Base-by-base conservation (phyloP, 2,797 vertebrate genomes). In the Anolis apletophallus region DNA sequence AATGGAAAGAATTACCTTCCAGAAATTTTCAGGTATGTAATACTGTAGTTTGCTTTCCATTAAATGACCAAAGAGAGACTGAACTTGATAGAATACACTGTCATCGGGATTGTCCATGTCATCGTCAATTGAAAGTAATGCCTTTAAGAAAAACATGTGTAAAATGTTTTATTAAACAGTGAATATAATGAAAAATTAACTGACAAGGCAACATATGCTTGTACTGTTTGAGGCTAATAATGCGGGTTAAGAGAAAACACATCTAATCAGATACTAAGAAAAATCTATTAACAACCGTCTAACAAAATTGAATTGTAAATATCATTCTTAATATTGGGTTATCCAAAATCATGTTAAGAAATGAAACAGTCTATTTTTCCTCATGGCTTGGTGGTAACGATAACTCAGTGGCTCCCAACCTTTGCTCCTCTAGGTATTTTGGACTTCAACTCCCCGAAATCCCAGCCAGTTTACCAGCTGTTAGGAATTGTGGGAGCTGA, bases 1-100 rank as follows among this genome's bases (percentile, higher is more conserved):
- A 91, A 87, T 0, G 34, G 81, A 86, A 86, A 0, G 0, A 4
- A 78, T 84, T 96, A 99, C 99, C 99, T 99, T 99, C 99, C 99
- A 99, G 87, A 99, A 99, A 95, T 98, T 99, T 95, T 99, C 99
- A 23, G 99, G 99, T 54, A 99, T 95, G 0, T 99, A 99, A 95
- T 99, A 99, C 83, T 99, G 99, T 86, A 99, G 95, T 88, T 99
- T 99, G 97, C 99, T 99, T 96, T 99, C 99, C 99, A 99, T 99
- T 95, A 99, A 95, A 94, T 99, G 99, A 61, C 99, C 99, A 89
- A 99, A 99, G 85, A 99, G 96, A 90, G 98, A 99, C 83, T 99
- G 99, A 2, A 99, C 98, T 95, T 99, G 98, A 94, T 99, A 99
- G 95, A 99, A 99, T n/a, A 99, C 98, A 6, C 97, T 99, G 90